Base-by-base conservation (phyloP, 2,888 invertebrate genomes). In the Metacarcinus magister region DNA sequence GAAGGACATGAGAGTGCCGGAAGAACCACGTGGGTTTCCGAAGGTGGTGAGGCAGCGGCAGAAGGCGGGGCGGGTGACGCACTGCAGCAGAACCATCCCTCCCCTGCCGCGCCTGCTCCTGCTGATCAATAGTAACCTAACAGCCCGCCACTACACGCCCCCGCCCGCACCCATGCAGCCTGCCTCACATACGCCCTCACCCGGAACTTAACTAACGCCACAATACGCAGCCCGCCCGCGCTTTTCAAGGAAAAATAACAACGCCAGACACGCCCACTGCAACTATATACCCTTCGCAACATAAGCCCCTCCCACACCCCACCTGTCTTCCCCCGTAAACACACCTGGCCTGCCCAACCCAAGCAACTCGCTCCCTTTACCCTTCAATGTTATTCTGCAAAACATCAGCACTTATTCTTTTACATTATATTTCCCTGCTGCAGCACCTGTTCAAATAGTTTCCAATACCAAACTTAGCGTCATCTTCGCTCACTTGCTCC, bases 101-200 rank as follows among this genome's bases (percentile, higher is more conserved):
- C 87, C 87, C 87, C 87, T 87, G 87, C 87, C 87, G 87, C 87
- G 87, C 87, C 87, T 87, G 87, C 87, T 87, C 87, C 87, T 87
- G 87, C 87, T 87, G 87, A 87, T 87, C 87, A 87, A 87, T 87
- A 87, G 87, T 87, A 87, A 39, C 87, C 87, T 87, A 87, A 87
- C 87, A 87, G 87, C 87, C 87, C 87, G 39, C 87, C 87, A 39
- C 87, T 16, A 32, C 16, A 87, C 32, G 10, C 32, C 87, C 87
- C 32, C 75, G 32, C 75, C 75, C 75, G 75, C 28, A 39, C 19
- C 87, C 32, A 54, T 54, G 54, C 87, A 87, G 39, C 87, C 39
- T 39, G 39, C 87, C 39, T 39, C 39, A 87, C 87, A 32, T 87
- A 87, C 87, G 39, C 16, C 32, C 39, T 13, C 87, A 19, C 87